Evolutionary conservation across 2,888 invertebrate species (phyloP).

Genomic region (Pollenia angustigena): DNA sequence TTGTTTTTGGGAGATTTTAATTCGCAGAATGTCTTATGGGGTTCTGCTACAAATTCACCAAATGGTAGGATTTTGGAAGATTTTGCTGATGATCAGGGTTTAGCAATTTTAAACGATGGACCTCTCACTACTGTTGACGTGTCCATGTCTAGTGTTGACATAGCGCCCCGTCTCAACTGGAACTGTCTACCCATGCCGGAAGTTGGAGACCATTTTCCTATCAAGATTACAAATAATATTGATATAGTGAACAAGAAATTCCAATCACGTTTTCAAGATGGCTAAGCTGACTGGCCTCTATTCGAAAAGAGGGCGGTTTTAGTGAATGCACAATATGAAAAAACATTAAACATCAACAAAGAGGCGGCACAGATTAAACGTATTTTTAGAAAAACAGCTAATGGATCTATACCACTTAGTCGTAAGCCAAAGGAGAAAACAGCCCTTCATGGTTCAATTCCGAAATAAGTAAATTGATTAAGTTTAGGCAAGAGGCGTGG

Average conservation of each 20-base stretch:
- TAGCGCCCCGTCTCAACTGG: slow-evolving; percentile 16
- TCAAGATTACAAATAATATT: not conserved
- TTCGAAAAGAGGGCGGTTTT: too few species aligned
- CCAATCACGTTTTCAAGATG: too few species aligned
- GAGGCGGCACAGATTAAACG: too few species aligned
- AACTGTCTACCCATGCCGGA: slow-evolving; percentile 25
- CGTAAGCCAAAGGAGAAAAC: not conserved
- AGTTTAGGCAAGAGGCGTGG: too few species aligned
- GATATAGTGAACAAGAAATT: not conserved
- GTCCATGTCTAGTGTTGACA: not conserved
- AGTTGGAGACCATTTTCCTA: slow-evolving; percentile 36
- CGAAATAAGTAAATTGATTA: too few species aligned
- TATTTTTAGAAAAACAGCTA: slow-evolving; percentile 11
- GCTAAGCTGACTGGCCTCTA: too few species aligned
- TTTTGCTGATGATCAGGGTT: not conserved
- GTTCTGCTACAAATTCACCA: too few species aligned
- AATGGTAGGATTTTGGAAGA: not conserved
- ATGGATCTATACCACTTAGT: slow-evolving; percentile 22
- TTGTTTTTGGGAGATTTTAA: too few species aligned
- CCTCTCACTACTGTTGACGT: not conserved
- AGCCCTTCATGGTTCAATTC: too few species aligned
- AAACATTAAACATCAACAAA: too few species aligned
- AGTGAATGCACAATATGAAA: too few species aligned
- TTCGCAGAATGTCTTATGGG: too few species aligned
- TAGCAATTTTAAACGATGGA: not conserved